Evolutionary conservation across 2,797 vertebrate genomes (phyloP), one percentile per base, ranked within the genome.

Genomic region (Lagocephalus sceleratus): DNA sequence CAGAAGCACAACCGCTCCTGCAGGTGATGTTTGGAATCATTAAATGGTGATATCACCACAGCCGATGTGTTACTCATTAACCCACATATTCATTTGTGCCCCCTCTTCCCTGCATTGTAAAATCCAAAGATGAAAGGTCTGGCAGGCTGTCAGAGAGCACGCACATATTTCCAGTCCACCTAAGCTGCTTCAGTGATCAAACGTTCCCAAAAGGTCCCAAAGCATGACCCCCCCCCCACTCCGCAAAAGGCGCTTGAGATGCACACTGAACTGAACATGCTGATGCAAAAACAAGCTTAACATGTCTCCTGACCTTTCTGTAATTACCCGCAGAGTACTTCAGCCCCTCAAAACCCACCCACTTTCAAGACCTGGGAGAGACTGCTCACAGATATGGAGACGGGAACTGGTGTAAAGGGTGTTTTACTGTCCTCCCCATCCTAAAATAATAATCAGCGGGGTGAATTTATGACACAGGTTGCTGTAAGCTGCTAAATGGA

Each of bases 301-400:
- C 71, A 77, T 68, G 63, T 56, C 76, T 76, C 66, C 82, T 84
- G 78, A 86, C 82, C 76, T 85, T 84, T 83, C 54, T 61, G 61
- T 86, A 83, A 86, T 83, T 85, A 84, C 67, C 71, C 52, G 2
- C 47, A 16, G 76, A 73, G 68, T 72, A 72, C 75, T 76, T 78
- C 63, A 58, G 35, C 48, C 67, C 65, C 73, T 68, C 54, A 56
- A 66, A 73, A 45, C 54, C 54, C 51, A 44, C 61, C 17, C 57
- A 47, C 51, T 78, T 66, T 71, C 41, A 64, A 70, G 49, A 64
- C 64, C 42, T 14, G 26, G 44, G 70, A 75, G 54, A 59, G 68
- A 66, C 48, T 20, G 6, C 63, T 25, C 23, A 25, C 10, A 35
- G 32, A 35, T 35, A 35, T 35, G 10, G 10, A 14, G 32, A 35